Evolutionary conservation across 1,140 invertebrate species (phyloP), one percentile per base, ranked within the genome.

Genomic region (Drosophila bocki): DNA sequence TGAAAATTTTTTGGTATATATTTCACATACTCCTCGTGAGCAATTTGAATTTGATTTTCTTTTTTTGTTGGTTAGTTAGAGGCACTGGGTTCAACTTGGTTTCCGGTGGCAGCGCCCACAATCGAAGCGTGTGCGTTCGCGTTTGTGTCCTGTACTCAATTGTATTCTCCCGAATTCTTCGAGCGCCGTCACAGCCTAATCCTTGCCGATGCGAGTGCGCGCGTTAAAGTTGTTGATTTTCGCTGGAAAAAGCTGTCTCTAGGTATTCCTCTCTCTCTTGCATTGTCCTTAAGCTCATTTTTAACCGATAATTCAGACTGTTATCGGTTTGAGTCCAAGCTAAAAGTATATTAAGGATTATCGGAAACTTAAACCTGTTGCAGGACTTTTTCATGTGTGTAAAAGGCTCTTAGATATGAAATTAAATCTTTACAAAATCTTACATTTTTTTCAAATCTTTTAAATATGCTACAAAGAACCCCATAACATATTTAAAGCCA

Each of bases 81-180:
- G 62, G 65, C 77, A 85, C 82, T 77, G 61, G 50, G 44, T 56
- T 90, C 64, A 57, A 72, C 68, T 70, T 68, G 47, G 32, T 39
- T 75, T 82, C 64, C 60, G 64, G 41, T 72, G 75, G 82, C 74
- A 68, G 64, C 67, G 67, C 70, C 44, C 70, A 74, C 68, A 74
- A 39, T 50, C 37, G 45, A 59, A 72, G 70, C 68, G 68, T 74
- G 80, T 67, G 64, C 56, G 68, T 70, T 71, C 85, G 84, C 86
- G 85, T 80, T 81, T 82, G 72, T 75, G 80, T 88, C 84, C 84
- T 88, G 80, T 87, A 90, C 85, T 88, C 86, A 90, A 88, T 83
- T 88, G 82, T 72, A 41, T 75, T 79, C 83, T 76, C 68, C 72
- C 80, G 63, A 54, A 44, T 22, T 33, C 47, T 17, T 51, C 41